A percentile compares a stretch with the other conserved stretches of the same genome.
Evolutionary conservation across 2,888 invertebrate species (phyloP).

Genomic region (Caenorhabditis doughertyi): DNA sequence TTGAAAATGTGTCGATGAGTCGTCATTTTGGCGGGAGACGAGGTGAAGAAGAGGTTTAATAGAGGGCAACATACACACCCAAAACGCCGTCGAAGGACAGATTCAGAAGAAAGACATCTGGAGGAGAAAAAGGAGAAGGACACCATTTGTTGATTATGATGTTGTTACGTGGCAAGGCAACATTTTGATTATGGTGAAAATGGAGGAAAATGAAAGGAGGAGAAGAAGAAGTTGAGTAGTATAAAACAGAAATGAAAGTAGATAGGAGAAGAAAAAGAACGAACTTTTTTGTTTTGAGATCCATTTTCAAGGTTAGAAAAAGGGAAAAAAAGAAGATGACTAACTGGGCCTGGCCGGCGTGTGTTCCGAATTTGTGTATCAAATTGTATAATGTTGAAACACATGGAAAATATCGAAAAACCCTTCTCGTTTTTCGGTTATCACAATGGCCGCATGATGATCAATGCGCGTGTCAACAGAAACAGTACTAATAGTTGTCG

Average conservation of each 20-base stretch:
- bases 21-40: constrained; percentile 37
- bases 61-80: constrained; percentile 6
- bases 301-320: constrained; percentile 9
- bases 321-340: not conserved
- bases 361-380: constrained; percentile 16
- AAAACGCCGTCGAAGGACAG: constrained; percentile 16
- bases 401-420: constrained; percentile 16
- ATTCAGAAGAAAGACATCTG: constrained; percentile 10
- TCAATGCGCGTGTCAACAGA: constrained; percentile 49
- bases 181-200: not conserved
- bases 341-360: constrained; percentile 11
- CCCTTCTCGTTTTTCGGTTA: not conserved
- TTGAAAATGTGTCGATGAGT: constrained; percentile 55
- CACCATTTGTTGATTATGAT: not conserved
- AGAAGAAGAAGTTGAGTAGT: constrained; percentile 6
- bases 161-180: not conserved
- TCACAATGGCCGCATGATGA: constrained; percentile 13
- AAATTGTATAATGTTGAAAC: constrained; percentile 16
- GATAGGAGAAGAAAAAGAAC: not conserved
- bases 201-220: too few species aligned
- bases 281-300: constrained; percentile 27
- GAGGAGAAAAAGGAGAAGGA: not conserved
- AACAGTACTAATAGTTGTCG: constrained; percentile 48
- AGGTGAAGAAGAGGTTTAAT: constrained; percentile 3
- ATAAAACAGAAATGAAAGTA: too few species aligned